phyloP scores from a whole-genome alignment of 2,113 vertebrate genomes.

The Tupaia tana region DNA sequence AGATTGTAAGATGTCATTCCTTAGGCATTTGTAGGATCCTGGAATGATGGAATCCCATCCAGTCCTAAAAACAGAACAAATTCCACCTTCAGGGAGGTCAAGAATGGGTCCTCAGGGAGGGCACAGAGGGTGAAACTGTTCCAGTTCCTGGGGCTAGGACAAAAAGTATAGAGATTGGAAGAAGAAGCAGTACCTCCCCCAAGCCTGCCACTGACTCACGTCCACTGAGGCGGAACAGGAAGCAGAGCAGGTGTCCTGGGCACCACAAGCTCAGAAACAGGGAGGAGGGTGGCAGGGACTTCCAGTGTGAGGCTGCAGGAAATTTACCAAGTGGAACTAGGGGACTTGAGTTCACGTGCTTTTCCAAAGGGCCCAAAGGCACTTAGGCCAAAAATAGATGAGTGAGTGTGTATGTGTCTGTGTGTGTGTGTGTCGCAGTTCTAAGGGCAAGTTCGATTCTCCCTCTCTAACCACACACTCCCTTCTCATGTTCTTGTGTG shows the following conservation, averaged over 20 bases:
- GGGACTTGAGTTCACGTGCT: not conserved
- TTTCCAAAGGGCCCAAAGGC: not conserved
- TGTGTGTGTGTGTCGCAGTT: not conserved
- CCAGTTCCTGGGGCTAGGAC: not conserved
- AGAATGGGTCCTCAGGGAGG: not conserved
- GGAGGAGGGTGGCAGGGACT: not conserved
- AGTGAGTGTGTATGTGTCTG: not conserved
- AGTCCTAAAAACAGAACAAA: not conserved
- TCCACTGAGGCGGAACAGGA: not conserved
- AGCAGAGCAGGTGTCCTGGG: not conserved
- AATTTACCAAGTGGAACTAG: conserved; percentile 64
- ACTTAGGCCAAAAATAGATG: conserved; percentile 62
- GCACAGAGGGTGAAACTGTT: not conserved
- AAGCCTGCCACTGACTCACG: not conserved
- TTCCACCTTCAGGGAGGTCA: not conserved
- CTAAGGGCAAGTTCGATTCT: not conserved
- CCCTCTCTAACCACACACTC: not conserved
- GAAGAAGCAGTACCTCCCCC: too few species aligned
- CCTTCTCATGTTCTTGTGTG: not conserved
- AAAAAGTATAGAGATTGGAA: too few species aligned
- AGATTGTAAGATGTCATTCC: not conserved
- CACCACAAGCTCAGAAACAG: not conserved
- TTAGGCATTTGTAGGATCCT: not conserved
- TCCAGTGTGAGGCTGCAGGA: not conserved
- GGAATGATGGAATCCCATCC: not conserved